Evolutionary conservation across 2,888 invertebrate genomes (phyloP).

Genomic region (Protophormia terraenovae): DNA sequence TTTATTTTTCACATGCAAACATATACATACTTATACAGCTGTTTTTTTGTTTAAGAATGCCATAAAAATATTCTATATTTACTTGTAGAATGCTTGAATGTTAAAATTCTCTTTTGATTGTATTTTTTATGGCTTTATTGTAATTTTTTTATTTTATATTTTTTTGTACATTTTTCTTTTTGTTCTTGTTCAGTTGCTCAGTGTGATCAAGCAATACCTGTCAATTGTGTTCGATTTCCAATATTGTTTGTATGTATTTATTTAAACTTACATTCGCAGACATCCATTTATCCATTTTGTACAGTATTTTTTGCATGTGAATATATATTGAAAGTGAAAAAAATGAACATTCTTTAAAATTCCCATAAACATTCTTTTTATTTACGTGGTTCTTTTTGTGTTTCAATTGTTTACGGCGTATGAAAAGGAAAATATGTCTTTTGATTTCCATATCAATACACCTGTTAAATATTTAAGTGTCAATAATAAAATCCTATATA

Average conservation of each 20-base stretch:
- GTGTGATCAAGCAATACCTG: constrained; percentile 13
- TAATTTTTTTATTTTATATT: neutral
- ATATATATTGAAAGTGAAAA: constrained; percentile 18
- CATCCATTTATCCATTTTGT: neutral
- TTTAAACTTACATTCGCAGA: neutral
- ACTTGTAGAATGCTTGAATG: neutral
- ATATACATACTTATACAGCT: neutral
- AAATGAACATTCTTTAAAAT: constrained; percentile 16
- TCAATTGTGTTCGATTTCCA: constrained; percentile 24
- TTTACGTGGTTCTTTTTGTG: neutral
- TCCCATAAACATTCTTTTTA: constrained; percentile 34
- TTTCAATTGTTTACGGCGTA: neutral
- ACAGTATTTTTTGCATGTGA: constrained; percentile 2
- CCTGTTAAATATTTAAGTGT: constrained; percentile 48
- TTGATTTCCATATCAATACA: constrained; percentile 53
- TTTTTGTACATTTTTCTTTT: constrained; percentile 13
- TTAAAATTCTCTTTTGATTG: constrained; percentile 31
- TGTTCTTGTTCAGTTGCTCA: neutral
- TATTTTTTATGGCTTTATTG: constrained; percentile 3
- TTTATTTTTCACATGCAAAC: neutral
- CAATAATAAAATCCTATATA: constrained; percentile 42
- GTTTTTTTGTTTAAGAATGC: constrained; percentile 28
- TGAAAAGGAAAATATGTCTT: constrained; percentile 31
- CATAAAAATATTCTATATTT: neutral
- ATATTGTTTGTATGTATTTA: constrained; percentile 14